Evolutionary conservation across 2,888 invertebrate species (phyloP).

Genomic region (Sphaerophoria rueppellii): DNA sequence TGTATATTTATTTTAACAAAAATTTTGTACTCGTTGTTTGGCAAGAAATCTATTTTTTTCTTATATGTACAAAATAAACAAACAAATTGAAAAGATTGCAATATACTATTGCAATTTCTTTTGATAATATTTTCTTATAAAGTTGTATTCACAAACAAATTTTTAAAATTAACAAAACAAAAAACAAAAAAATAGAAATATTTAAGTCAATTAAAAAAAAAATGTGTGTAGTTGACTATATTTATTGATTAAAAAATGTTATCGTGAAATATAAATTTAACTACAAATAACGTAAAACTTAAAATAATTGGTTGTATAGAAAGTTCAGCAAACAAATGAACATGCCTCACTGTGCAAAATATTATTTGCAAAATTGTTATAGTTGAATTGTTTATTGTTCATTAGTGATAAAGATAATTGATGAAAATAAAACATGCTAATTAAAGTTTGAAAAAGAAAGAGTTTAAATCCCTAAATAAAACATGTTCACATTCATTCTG

Average conservation of each 20-base stretch:
- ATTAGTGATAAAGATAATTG: conserved; percentile 30
- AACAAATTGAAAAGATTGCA: conserved; percentile 32
- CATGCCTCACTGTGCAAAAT: conserved; percentile 30
- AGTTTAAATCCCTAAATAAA: not conserved
- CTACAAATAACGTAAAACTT: conserved; percentile 20
- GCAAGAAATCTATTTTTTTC: conserved; percentile 41
- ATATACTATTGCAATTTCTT: conserved; percentile 30
- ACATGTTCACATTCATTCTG: too few relatives aligned
- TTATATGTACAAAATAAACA: conserved; percentile 28
- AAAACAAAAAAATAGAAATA: conserved; percentile 14
- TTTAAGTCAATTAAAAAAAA: conserved; percentile 54
- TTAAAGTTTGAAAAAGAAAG: not conserved
- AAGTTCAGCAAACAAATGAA: conserved; percentile 22
- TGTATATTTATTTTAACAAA: conserved; percentile 54
- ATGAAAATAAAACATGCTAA: conserved; percentile 45
- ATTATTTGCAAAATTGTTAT: conserved; percentile 49
- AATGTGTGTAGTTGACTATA: conserved; percentile 61
- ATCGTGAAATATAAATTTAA: conserved; percentile 22
- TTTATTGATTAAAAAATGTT: conserved; percentile 40
- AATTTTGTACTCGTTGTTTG: conserved; percentile 39
- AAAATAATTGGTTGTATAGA: conserved; percentile 28
- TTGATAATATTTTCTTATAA: conserved; percentile 39
- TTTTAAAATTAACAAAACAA: not conserved
- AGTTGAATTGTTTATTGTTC: conserved; percentile 35
- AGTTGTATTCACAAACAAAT: conserved; percentile 21